Evolutionary conservation across 2,797 vertebrate genomes (phyloP).

Genomic region (Sebastes aleutianus): DNA sequence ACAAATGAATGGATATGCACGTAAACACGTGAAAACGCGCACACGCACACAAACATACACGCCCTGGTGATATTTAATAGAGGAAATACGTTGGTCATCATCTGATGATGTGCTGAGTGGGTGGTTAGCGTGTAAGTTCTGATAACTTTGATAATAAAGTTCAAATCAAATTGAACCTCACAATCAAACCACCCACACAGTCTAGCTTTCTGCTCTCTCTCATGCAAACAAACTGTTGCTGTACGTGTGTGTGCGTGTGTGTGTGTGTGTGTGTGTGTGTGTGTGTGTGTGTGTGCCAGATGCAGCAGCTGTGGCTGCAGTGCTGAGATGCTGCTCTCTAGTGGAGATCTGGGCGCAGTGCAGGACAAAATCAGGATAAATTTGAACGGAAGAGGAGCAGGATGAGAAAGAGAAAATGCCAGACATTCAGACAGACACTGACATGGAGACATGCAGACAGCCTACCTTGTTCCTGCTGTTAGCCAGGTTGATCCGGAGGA

Average conservation of each 20-base stretch:
- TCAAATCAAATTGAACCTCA: conserved; percentile 53
- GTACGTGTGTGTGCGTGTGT: background rate
- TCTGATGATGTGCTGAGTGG: conserved; percentile 51
- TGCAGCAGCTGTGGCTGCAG: background rate
- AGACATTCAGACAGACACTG: background rate
- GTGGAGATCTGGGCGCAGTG: conserved; percentile 33
- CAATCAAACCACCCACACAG: conserved; percentile 35
- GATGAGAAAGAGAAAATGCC: background rate
- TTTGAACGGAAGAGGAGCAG: background rate
- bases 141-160: conserved; percentile 44
- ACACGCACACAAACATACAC: conserved; percentile 24
- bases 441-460: background rate
- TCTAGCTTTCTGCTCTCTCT: background rate
- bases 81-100: conserved; percentile 52
- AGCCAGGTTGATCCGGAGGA: conserved; percentile 81
- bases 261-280: background rate
- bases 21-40: background rate
- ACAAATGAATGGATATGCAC: background rate
- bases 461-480: conserved; percentile 82
- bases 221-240: conserved; percentile 12
- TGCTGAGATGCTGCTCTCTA: conserved; percentile 56
- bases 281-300: background rate
- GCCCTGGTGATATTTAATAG: conserved; percentile 29
- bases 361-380: background rate
- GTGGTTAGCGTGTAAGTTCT: conserved; percentile 17